Percentiles rank a stretch among this genome's conserved stretches.
Evolutionary conservation across 2,888 invertebrate species (phyloP).

Genomic region (Caenorhabditis sp.): DNA sequence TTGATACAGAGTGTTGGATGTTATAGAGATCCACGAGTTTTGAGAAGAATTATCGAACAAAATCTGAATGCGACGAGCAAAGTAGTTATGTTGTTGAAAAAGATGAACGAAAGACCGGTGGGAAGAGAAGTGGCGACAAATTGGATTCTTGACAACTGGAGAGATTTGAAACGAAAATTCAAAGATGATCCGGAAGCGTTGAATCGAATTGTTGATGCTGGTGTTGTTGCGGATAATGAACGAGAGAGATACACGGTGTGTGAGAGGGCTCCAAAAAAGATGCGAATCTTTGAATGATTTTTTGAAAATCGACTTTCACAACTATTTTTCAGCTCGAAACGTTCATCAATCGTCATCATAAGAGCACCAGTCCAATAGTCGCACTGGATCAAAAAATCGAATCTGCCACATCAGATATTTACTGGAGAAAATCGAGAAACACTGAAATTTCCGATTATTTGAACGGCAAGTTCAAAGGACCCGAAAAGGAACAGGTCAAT

Average conservation of each 20-base stretch:
- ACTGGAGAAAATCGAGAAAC: constrained; percentile 35
- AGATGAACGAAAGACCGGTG: constrained; percentile 38
- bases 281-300: no score
- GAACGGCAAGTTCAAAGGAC: constrained; percentile 38
- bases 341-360: constrained; percentile 35
- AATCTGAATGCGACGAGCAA: constrained; percentile 7
- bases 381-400: constrained; percentile 36
- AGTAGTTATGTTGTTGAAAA: constrained; percentile 14
- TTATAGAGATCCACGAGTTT: constrained; percentile 29
- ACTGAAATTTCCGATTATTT: constrained; percentile 29
- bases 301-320: no score
- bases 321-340: constrained; percentile 14
- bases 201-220: constrained; percentile 28
- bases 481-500: constrained; percentile 21
- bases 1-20: constrained; percentile 27
- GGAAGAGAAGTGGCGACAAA: constrained; percentile 44
- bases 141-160: constrained; percentile 52
- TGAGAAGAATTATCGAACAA: neutral
- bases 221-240: constrained; percentile 27
- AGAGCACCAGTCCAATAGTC: constrained; percentile 26
- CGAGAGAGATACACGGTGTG: constrained; percentile 27
- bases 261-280: no score
- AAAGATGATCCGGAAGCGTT: constrained; percentile 25
- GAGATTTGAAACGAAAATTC: constrained; percentile 30
- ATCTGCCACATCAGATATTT: constrained; percentile 29